Conservation (phyloP, 2,113 vertebrate species). For the Gallinago undulata region DNA sequence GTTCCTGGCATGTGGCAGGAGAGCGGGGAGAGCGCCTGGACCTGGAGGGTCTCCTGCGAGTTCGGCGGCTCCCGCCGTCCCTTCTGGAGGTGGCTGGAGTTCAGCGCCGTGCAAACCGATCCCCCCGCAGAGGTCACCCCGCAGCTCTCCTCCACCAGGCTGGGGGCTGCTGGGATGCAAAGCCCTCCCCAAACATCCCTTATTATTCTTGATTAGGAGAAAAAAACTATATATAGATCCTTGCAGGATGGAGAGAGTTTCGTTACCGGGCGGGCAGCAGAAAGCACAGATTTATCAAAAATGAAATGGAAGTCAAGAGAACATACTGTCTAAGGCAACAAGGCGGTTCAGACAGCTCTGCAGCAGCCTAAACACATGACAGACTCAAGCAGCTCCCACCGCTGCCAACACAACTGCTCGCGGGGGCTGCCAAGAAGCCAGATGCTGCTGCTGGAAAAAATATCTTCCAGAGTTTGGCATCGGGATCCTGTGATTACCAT, state of each 20-base stretch:
- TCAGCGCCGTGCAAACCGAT: not conserved
- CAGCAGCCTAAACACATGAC: constrained; percentile 79
- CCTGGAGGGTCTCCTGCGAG: not conserved
- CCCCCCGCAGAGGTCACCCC: not conserved
- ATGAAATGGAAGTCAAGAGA: constrained; percentile 54
- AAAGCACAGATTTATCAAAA: constrained; percentile 1
- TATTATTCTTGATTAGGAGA: not conserved
- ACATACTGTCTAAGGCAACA: constrained; percentile 67
- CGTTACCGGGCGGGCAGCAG: not conserved
- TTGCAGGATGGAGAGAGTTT: not conserved
- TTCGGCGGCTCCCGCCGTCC: not conserved
- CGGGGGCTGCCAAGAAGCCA: constrained; percentile 78
- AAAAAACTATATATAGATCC: not conserved
- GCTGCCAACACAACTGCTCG: constrained; percentile 78
- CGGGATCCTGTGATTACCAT: constrained; percentile 72
- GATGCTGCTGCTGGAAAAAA: constrained; percentile 84
- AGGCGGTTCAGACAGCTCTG: constrained; percentile 66
- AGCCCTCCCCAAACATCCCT: not conserved
- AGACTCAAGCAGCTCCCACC: constrained; percentile 71
- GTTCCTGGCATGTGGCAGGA: not conserved
- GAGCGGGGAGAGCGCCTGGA: not conserved
- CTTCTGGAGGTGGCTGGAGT: not conserved
- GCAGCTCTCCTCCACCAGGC: not conserved
- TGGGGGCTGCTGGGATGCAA: not conserved
- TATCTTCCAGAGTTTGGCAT: constrained; percentile 81